Evolutionary conservation across 2,888 invertebrate genomes (phyloP).

Genomic region (Aphodius granarius): DNA sequence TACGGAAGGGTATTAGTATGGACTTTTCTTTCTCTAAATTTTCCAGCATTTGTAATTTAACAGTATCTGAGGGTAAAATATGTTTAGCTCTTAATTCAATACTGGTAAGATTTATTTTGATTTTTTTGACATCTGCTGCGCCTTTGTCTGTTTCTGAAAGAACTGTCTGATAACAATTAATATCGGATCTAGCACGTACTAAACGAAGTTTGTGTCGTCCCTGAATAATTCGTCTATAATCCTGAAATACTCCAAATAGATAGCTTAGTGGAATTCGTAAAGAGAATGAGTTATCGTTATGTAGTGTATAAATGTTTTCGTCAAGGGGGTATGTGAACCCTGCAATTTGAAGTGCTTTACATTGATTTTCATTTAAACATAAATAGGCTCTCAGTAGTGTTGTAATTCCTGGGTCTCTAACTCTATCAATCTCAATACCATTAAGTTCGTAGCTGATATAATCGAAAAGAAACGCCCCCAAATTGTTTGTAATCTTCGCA

Average conservation of each 20-base stretch:
- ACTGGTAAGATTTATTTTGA: not conserved
- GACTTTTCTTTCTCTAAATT: constrained; percentile 15
- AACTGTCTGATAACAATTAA: constrained; percentile 35
- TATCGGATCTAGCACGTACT: constrained; percentile 36
- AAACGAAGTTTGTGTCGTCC: constrained; percentile 47
- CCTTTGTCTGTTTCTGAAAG: not conserved
- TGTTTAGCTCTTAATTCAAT: not conserved
- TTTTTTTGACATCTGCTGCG: not conserved
- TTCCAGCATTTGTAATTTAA: constrained; percentile 12
- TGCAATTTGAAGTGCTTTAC: constrained; percentile 36
- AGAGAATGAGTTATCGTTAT: constrained; percentile 18
- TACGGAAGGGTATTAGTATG: constrained; percentile 23
- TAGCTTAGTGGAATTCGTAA: constrained; percentile 41
- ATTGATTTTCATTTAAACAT: constrained; percentile 39
- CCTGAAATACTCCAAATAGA: constrained; percentile 44
- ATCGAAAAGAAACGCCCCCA: constrained; percentile 42
- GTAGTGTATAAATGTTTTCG: constrained; percentile 5
- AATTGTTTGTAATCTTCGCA: constrained; percentile 35
- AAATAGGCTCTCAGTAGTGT: constrained; percentile 43
- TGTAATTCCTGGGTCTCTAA: constrained; percentile 43
- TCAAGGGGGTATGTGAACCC: constrained; percentile 30
- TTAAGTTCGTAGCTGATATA: constrained; percentile 47
- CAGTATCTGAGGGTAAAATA: not conserved
- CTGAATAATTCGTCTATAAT: constrained; percentile 45
- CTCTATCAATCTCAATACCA: constrained; percentile 43